Evolutionary conservation across 2,888 invertebrate genomes (phyloP), one percentile per base, ranked within the genome.

Genomic region (Metopia argyrocephala): DNA sequence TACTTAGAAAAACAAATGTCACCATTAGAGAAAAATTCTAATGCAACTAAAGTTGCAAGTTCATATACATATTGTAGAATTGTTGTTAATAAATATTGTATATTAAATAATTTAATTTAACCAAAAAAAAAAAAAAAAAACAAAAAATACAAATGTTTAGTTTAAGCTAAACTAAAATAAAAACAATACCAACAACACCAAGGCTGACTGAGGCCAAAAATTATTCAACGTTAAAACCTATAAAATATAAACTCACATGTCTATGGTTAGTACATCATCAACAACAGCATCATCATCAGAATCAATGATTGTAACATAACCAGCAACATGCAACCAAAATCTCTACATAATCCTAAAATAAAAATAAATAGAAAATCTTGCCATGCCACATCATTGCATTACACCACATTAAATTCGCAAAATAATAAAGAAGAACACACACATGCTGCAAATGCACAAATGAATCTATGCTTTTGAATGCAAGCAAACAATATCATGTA

Each of bases 141-240:
- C 31, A 45, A 12, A 45, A 54, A 71, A 73, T 21, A n/a, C 62
- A 64, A 64, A 54, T 73, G 71, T 27, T 73, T 54, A 54, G 62
- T 62, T 71, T 52, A 71, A 71, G 62, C 15, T 68, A 69, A 76
- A 76, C 65, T 65, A 76, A 38, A 38, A 70, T 56, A 76, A 48
- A 31, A 76, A n/a, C n/a, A n/a, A n/a, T n/a, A 23, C 50, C 23
- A 52, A 4, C 50, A n/a, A 56, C n/a, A 56, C 15, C 27, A 18
- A 48, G 18, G n/a, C 6, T 0, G n/a, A 31, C 46, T 31, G 46
- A 46, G 21, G 31, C 20, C 23, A 52, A 59, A 38, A n/a, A n/a
- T n/a, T 3, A 31, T 31, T 31, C 31, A 5, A 59, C 25, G 57
- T 57, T 65, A 25, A 65, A 48, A 57, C 38, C 59, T 21, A 48